These are phyloP conservation scores for Xestoiulus laeticollis DNA, from an alignment of 2,888 invertebrate genomes.

Conservation along the genomic window DNA sequence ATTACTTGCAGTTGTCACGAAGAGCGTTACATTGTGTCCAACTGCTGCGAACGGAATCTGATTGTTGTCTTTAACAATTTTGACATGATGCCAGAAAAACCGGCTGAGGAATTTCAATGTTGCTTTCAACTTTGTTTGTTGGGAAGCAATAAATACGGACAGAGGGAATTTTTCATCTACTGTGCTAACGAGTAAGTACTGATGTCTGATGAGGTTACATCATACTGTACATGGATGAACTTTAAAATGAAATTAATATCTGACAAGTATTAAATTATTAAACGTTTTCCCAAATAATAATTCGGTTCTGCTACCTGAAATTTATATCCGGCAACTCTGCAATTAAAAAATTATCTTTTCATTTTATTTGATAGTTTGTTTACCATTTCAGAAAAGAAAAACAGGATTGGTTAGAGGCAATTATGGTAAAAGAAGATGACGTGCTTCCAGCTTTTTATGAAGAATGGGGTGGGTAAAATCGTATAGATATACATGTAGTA, in stretches of 20 bases:
- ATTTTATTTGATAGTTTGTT: background rate
- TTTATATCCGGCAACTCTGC: too few relatives aligned
- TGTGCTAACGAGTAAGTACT: constrained; percentile 12
- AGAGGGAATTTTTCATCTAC: constrained; percentile 31
- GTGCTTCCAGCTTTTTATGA: background rate
- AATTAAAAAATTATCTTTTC: background rate
- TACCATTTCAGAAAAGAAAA: constrained; percentile 3
- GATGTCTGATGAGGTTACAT: background rate
- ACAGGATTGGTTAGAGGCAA: constrained; percentile 1
- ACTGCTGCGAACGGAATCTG: constrained; percentile 43
- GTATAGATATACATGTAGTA: background rate
- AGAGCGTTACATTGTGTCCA: constrained; percentile 44
- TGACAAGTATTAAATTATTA: too few relatives aligned
- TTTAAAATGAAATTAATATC: too few relatives aligned
- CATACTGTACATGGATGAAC: too few relatives aligned
- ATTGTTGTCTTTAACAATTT: background rate
- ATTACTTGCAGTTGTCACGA: background rate
- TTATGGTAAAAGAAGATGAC: background rate
- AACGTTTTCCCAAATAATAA: too few relatives aligned
- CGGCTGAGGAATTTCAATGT: background rate
- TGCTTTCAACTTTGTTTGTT: constrained; percentile 48
- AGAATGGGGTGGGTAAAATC: constrained; percentile 4
- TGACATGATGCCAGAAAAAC: background rate
- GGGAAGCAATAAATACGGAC: constrained; percentile 29
- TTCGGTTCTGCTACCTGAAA: too few relatives aligned